A percentile compares a stretch with the other conserved stretches of the same genome.
Conservation (phyloP, 2,113 vertebrate genomes). For the Probosciger aterrimus region DNA sequence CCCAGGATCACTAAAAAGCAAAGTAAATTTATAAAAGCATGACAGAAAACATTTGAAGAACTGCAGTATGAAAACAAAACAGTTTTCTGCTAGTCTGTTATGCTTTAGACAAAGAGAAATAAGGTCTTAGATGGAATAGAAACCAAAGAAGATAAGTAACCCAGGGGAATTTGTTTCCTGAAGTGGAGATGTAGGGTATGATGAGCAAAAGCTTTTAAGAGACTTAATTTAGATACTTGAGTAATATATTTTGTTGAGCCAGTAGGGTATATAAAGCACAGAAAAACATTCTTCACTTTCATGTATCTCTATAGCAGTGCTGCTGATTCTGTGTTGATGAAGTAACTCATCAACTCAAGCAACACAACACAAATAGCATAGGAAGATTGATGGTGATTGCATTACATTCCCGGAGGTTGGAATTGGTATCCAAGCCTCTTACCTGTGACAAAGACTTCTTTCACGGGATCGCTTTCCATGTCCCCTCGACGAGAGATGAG, state of each 20-base stretch:
- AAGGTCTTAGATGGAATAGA: not conserved
- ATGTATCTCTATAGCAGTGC: not conserved
- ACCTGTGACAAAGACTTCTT: slow-evolving; percentile 90
- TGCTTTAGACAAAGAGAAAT: not conserved
- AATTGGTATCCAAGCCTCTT: not conserved
- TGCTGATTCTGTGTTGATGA: not conserved
- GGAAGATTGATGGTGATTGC: not conserved
- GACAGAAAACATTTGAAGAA: not conserved
- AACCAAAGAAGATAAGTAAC: not conserved
- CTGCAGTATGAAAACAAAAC: not conserved
- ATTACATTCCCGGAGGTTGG: not conserved
- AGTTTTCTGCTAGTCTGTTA: not conserved
- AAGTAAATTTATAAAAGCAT: not conserved
- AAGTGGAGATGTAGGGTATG: not conserved
- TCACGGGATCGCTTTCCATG: slow-evolving; percentile 81
- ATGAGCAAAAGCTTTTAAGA: not conserved
- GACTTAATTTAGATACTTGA: not conserved
- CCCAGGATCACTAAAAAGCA: not conserved
- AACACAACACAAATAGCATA: not conserved
- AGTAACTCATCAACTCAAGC: not conserved
- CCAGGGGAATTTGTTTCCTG: not conserved
- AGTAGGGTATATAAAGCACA: not conserved
- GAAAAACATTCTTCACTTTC: not conserved
- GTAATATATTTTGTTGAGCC: not conserved
- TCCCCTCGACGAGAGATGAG: slow-evolving; percentile 81